Evolutionary conservation across 2,888 invertebrate genomes (phyloP), one percentile per base, ranked within the genome.

Genomic region (Julus scanicus): DNA sequence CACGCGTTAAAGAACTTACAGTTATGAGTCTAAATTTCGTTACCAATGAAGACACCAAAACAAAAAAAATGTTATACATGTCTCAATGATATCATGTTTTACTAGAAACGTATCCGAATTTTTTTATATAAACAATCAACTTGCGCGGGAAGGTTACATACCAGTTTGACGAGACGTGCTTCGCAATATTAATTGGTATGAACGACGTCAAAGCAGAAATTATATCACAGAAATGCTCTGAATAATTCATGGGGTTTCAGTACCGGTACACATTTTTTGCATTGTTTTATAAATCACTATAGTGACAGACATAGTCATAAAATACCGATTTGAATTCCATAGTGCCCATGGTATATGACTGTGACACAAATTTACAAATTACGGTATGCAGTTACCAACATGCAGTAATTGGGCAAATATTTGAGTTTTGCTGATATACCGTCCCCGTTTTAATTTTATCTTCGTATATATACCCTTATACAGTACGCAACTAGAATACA

Each of bases 201-300:
- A 80, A 80, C 37, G 37, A 80, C 80, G 80, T 80, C 80, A 80
- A 80, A 80, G 80, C 80, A 80, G 80, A 20, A 80, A 80, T 80
- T 80, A 80, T 80, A 80, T 80, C 80, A 80, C 80, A 13, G 29
- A 37, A 80, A 80, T 80, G 13, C 20, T 37, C 37, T 80, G 80
- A 80, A 80, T 80, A 37, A 80, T 80, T 80, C 80, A 80, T 80
- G 20, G 80, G 29, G 80, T 80, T 80, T 13, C 37, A 29, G 29
- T 80, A 80, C 80, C 80, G 80, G 80, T 80, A 80, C 29, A 13
- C 80, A 80, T 80, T 80, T 37, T 20, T 80, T 80, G 80, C 80
- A 80, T 80, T 80, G 80, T 13, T 80, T 80, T 5, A 80, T 80
- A 80, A 80, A 80, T 80, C 80, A 37, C 13, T 80, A 6, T 2